Evolutionary conservation across 2,888 invertebrate genomes (phyloP), one percentile per base, ranked within the genome.

Genomic region (Lydus trimaculatus): DNA sequence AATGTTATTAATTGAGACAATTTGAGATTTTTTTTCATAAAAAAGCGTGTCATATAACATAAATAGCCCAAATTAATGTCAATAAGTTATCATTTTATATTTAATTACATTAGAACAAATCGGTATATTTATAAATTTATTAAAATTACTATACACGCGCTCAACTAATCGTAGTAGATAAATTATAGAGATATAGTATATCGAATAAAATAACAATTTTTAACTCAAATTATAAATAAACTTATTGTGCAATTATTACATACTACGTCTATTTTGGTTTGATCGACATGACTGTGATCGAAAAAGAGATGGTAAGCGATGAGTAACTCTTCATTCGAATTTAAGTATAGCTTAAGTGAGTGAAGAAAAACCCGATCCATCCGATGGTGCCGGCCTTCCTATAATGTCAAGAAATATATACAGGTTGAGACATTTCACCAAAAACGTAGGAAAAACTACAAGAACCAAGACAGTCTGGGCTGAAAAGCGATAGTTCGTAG

Each of bases 51-150:
- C 7, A 43, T 43, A 17, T 7, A 17, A 43, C 17, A 43, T 43
- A 43, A 43, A 43, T 13, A 43, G n/a, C 11, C 17, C 43, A 43
- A 43, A n/a, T 43, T 17, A 43, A 43, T 43, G 43, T 43, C 43
- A 43, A 43, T 43, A 43, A 43, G 43, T 43, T 43, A 31, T 59
- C 33, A 33, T 31, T 33, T 59, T 9, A 59, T n/a, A 59, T 17
- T 20, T n/a, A n/a, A 59, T 43, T 43, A 17, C 43, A 43, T 43
- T 43, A 43, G n/a, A 58, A 31, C 31, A 17, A 59, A 17, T 59
- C n/a, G n/a, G 1, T 6, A 23, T 23, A 33, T 17, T 28, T 59
- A 59, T 33, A 59, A 9, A 2, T 59, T 28, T 31, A 31, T 13
- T 6, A 33, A 9, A 59, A 1, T 59, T 17, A n/a, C 28, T 28